These are phyloP conservation scores for Chelonus insularis DNA, from an alignment of 1,140 invertebrate species.

Conservation along the genomic window DNA sequence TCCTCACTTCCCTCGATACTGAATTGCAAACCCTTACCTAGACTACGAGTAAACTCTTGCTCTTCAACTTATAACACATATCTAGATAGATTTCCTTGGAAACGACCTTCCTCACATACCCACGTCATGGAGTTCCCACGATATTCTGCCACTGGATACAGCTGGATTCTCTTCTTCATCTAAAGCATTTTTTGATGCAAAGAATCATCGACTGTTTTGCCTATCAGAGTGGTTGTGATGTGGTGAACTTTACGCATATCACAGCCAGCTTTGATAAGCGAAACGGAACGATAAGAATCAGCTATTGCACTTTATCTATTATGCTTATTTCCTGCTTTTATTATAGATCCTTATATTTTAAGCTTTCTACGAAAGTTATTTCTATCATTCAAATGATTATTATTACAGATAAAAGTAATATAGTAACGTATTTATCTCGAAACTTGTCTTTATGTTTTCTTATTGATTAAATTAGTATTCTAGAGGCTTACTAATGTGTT, in stretches of 20 bases:
- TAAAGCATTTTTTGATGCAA: slow-evolving; percentile 9
- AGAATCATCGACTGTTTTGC: slow-evolving; percentile 48
- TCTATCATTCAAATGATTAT: too few species aligned
- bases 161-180: neutral
- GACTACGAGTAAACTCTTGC: too few species aligned
- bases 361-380: too few species aligned
- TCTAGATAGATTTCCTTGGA: slow-evolving; percentile 11
- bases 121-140: slow-evolving; percentile 2
- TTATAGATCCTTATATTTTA: neutral
- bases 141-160: neutral
- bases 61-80: neutral
- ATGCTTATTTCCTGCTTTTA: neutral
- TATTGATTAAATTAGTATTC: too few species aligned
- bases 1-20: neutral
- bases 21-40: neutral
- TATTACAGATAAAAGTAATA: too few species aligned
- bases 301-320: slow-evolving; percentile 17
- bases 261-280: slow-evolving; percentile 94
- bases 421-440: too few species aligned
- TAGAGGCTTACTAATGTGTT: too few species aligned
- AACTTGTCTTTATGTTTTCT: too few species aligned
- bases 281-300: slow-evolving; percentile 47
- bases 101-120: slow-evolving; percentile 7
- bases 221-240: slow-evolving; percentile 80
- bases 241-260: slow-evolving; percentile 74